These are phyloP conservation scores for Drosophila testacea DNA, from an alignment of 2,888 invertebrate species.

Conservation along the genomic window DNA sequence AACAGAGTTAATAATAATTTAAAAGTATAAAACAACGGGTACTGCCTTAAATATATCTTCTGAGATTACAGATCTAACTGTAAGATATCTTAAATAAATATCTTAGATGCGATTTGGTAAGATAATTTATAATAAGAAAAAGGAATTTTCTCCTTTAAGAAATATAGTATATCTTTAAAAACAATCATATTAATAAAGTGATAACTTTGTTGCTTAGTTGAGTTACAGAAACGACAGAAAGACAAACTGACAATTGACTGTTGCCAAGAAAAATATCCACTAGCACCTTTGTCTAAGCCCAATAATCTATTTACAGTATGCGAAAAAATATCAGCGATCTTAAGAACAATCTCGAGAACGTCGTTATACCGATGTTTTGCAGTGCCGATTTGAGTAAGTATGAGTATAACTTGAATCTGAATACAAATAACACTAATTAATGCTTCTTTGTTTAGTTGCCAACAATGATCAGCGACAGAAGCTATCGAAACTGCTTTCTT, in stretches of 20 bases:
- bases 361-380: conserved; percentile 99
- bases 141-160: background rate
- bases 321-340: conserved; percentile 97
- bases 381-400: conserved; percentile 92
- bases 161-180: too few species aligned
- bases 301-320: conserved; percentile 89
- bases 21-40: background rate
- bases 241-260: conserved; percentile 5
- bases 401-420: background rate
- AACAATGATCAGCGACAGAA: conserved; percentile 95
- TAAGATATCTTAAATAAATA: background rate
- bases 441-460: conserved; percentile 87
- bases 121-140: background rate
- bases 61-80: too few species aligned
- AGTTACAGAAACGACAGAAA: background rate
- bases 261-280: background rate
- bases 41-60: too few species aligned
- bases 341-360: conserved; percentile 96
- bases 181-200: too few species aligned
- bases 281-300: conserved; percentile 49
- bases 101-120: background rate
- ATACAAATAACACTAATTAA: background rate
- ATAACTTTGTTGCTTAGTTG: conserved; percentile 44
- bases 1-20: conserved; percentile 30
- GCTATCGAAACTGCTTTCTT: conserved; percentile 95